A percentile compares a stretch with the other conserved stretches of the same genome.
Conservation (phyloP, 2,113 vertebrate species). For the Lamprologus speciosus region DNA sequence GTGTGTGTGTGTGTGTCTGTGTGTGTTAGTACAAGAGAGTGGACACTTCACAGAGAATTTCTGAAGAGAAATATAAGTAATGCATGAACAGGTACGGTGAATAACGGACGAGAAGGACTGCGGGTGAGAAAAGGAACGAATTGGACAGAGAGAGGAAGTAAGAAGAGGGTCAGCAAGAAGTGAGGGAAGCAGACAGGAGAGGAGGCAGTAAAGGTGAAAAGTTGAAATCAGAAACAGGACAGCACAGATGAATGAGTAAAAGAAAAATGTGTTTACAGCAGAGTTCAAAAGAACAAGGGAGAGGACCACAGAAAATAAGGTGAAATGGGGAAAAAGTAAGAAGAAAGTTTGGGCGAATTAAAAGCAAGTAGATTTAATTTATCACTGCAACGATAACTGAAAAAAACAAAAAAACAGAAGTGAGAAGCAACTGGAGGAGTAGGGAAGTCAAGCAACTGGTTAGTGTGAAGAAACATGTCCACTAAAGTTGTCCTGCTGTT, state of each 20-base stretch:
- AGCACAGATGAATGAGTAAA: neutral
- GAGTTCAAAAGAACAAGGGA: neutral
- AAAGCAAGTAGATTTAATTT: neutral
- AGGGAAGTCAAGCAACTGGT: neutral
- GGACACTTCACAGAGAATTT: constrained; percentile 51
- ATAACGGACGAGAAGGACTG: neutral
- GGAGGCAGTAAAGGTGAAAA: neutral
- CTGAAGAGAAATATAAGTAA: constrained; percentile 46
- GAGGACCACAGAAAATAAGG: neutral
- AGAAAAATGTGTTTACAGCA: neutral
- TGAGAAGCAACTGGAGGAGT: neutral
- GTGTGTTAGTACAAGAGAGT: neutral
- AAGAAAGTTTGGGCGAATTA: neutral
- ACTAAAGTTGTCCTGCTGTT: neutral
- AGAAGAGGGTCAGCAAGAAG: neutral
- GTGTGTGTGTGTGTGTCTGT: neutral
- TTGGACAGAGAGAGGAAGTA: neutral
- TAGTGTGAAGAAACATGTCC: neutral
- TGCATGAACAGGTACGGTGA: constrained; percentile 42
- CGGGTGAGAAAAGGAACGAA: neutral
- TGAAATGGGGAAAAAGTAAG: neutral
- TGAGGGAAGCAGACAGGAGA: neutral
- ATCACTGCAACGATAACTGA: neutral
- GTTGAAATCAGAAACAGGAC: neutral
- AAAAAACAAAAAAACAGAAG: neutral